These are phyloP conservation scores for Rhinella marina DNA, from an alignment of 2,797 vertebrate species.

Conservation along the genomic window DNA sequence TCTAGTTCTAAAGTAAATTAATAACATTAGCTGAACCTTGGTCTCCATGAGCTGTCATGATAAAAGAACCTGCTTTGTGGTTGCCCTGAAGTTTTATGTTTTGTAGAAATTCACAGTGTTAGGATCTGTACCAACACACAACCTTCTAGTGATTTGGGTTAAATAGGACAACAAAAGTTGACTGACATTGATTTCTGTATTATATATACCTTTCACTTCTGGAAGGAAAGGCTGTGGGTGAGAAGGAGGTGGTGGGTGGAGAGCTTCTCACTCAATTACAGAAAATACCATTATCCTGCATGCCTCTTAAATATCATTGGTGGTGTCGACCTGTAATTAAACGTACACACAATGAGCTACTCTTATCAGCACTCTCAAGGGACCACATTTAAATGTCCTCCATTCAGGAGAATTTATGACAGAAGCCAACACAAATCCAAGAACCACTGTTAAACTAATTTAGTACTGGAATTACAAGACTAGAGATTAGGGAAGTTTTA, in stretches of 20 bases:
- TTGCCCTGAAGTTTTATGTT: neutral
- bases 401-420: conserved; percentile 55
- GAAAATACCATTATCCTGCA: conserved; percentile 49
- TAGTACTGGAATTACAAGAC: conserved; percentile 13
- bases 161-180: conserved; percentile 20
- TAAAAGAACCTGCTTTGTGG: neutral
- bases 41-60: neutral
- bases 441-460: conserved; percentile 51
- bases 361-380: conserved; percentile 51
- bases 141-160: neutral
- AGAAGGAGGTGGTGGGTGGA: conserved; percentile 40
- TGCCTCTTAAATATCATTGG: conserved; percentile 46
- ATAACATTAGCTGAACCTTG: conserved; percentile 1
- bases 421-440: conserved; percentile 41
- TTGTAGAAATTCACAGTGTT: neutral
- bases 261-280: conserved; percentile 43
- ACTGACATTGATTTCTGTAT: conserved; percentile 17
- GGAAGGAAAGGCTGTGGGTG: conserved; percentile 17
- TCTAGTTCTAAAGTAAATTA: neutral
- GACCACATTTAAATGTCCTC: conserved; percentile 44
- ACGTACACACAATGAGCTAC: conserved; percentile 37
- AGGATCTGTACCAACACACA: conserved; percentile 10
- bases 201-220: conserved; percentile 13
- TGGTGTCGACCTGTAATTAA: conserved; percentile 50
- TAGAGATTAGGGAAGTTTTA: conserved; percentile 3